These are phyloP conservation scores for Pogonocichla stellata DNA, from an alignment of 2,113 vertebrate species.

Conservation along the genomic window DNA sequence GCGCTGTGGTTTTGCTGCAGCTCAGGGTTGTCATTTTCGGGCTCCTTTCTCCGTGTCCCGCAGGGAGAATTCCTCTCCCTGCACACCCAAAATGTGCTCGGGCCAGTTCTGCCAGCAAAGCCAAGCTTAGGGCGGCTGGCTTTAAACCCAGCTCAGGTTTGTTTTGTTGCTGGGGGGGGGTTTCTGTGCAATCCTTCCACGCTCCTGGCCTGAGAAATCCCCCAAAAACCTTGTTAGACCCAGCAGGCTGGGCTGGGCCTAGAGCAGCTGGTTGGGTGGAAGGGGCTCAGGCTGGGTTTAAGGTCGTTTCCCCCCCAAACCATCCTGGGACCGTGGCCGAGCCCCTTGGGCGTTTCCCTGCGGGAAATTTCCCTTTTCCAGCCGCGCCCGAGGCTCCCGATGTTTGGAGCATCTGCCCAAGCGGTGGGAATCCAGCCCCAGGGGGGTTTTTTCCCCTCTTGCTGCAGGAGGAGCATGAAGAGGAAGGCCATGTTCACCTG, in stretches of 20 bases:
- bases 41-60: neutral
- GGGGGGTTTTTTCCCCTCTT: too few species aligned
- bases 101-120: neutral
- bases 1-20: neutral
- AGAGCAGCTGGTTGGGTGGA: neutral
- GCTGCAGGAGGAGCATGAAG: constrained; percentile 91
- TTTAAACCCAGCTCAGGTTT: neutral
- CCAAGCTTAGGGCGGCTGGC: neutral
- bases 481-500: constrained; percentile 92
- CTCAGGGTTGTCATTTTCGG: neutral
- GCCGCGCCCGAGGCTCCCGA: fast-evolving
- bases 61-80: neutral
- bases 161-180: neutral
- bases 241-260: neutral
- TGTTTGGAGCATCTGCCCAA: neutral
- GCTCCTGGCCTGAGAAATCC: neutral
- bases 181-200: neutral
- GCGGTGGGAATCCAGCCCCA: fast-evolving
- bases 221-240: neutral
- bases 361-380: neutral
- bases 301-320: neutral
- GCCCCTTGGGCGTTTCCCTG: neutral
- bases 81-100: neutral
- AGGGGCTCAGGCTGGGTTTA: neutral
- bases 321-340: neutral